phyloP scores from a whole-genome alignment of 2,888 invertebrate genomes.

The Drosophila monieri region DNA sequence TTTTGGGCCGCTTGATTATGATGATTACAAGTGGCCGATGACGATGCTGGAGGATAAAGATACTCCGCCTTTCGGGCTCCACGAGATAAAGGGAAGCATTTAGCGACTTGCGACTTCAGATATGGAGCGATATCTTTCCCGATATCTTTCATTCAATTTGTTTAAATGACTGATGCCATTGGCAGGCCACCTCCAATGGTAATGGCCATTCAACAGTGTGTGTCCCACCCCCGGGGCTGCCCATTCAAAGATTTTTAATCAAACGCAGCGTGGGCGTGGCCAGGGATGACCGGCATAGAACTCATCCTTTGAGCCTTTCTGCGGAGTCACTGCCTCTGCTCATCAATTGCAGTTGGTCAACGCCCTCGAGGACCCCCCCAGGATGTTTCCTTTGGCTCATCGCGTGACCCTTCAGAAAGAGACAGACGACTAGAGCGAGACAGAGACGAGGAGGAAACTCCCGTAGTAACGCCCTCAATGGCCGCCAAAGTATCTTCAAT shows the following conservation, averaged over 20 bases:
- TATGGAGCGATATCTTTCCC: too few species aligned
- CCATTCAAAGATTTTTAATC: constrained; percentile 56
- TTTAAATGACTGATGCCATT: not conserved
- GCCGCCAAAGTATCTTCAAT: constrained; percentile 56
- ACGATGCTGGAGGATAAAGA: constrained; percentile 75
- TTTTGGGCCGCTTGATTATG: constrained; percentile 51
- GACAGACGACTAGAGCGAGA: not conserved
- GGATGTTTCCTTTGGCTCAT: constrained; percentile 23
- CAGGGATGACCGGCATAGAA: not conserved
- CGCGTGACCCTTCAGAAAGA: constrained; percentile 36
- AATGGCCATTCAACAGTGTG: not conserved
- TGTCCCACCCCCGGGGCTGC: not conserved
- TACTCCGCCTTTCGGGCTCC: constrained; percentile 22
- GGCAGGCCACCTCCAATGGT: not conserved
- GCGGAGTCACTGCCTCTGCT: constrained; percentile 19
- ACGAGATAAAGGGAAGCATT: not conserved
- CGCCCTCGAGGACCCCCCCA: constrained; percentile 34
- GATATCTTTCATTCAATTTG: not conserved
- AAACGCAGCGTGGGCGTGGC: constrained; percentile 58
- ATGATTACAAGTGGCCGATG: constrained; percentile 46
- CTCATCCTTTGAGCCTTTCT: not conserved
- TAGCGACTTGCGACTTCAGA: not conserved
- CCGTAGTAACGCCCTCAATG: constrained; percentile 62
- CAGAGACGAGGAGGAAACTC: constrained; percentile 29
- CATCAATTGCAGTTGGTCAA: constrained; percentile 48